A percentile compares a stretch with the other conserved stretches of the same genome.
These are phyloP conservation scores for Stenotaenia linearis DNA, from an alignment of 2,888 invertebrate genomes.

Conservation along the genomic window DNA sequence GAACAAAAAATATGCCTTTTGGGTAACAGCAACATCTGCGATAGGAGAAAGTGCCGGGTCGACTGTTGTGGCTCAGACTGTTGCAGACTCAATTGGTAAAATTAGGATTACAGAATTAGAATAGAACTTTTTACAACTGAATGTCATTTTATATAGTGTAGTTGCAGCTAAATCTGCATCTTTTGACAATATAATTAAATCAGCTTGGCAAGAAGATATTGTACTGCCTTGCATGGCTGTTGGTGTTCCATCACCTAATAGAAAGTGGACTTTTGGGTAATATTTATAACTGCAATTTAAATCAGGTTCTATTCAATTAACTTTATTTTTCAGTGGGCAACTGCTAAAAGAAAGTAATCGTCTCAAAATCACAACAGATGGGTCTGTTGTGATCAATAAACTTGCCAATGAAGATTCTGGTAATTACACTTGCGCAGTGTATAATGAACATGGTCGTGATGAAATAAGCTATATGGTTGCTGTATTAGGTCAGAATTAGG, in stretches of 20 bases:
- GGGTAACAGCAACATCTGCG: conserved; percentile 30
- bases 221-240: neutral
- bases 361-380: neutral
- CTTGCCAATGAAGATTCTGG: neutral
- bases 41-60: conserved; percentile 30
- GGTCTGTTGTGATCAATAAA: neutral
- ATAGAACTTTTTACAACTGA: neutral
- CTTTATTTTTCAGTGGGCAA: neutral
- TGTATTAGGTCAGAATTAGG: neutral
- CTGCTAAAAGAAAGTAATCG: neutral
- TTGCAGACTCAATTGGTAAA: conserved; percentile 22
- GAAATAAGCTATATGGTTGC: conserved; percentile 2
- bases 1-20: conserved; percentile 30
- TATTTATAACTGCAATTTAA: too few species aligned
- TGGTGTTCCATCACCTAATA: conserved; percentile 3
- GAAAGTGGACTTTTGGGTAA: conserved; percentile 24
- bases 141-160: neutral
- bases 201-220: conserved; percentile 6
- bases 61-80: conserved; percentile 15
- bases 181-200: neutral
- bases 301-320: too few species aligned
- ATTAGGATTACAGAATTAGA: neutral
- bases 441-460: neutral
- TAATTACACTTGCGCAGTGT: neutral
- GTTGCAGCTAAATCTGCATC: conserved; percentile 27